Base-by-base conservation (phyloP, 2,888 invertebrate species). In the Clitarchus hookeri region DNA sequence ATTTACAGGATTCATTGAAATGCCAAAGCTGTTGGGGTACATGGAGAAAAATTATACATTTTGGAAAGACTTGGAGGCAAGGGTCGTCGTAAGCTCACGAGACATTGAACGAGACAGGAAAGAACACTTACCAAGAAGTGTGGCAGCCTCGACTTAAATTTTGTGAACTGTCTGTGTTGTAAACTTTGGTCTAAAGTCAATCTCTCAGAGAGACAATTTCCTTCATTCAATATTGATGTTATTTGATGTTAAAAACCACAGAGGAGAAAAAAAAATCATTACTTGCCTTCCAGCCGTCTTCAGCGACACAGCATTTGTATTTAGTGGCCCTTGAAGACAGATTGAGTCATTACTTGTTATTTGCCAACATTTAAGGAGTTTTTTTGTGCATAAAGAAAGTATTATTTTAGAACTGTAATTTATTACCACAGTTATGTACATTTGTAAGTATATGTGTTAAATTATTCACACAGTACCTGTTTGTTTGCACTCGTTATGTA, bases 31-130 rank as follows among this genome's bases (percentile, higher is more conserved):
- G 89, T 95, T 98, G 88, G 94, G 94, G 23, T 95, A 97, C 91
- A 96, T 98, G 92, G 94, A 96, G 89, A 93, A 93, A 90, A 98
- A 98, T 92, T 97, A 98, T 92, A 94, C 95, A 86, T 97, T 96
- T 91, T 98, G 98, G 98, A 97, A 97, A 90, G 96, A 97, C 26
- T 89, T 91, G 87, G 91, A 92, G 87, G 90, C 90, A 83, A 89
- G 89, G 86, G 91, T 91, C 44, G 87, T 90, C 11, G 79, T 85
- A 1, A 86, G 85, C 26, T 86, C 87, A 83, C 85, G 86, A 54
- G 87, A 88, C 80, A 78, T 86, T 36, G 44, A 36, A 36, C 27
- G 44, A 36, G 44, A 82, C 36, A 65, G 65, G n/a, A 65, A 65
- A 65, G 65, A 65, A n/a, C 65, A 19, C 16, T 3, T 65, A n/a